Conservation (phyloP, 1,140 invertebrate genomes). For the Venturia canescens region DNA sequence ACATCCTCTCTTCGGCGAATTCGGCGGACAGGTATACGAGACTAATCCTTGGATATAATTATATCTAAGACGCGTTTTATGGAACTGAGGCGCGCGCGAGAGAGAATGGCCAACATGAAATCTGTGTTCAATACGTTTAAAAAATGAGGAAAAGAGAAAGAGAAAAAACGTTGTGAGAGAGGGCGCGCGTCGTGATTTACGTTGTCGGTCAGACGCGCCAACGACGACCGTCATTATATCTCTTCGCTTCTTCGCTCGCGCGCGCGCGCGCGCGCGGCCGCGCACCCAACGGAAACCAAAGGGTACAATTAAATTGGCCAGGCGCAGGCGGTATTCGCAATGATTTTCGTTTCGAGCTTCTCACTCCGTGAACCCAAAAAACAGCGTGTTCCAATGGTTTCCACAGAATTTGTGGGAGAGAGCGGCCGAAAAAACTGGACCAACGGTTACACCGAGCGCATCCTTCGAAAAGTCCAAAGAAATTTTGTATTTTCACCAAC, state of each 20-base stretch:
- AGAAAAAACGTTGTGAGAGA: not conserved
- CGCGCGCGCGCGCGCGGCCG: too few species aligned
- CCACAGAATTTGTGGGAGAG: not conserved
- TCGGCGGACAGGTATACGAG: conserved; percentile 4
- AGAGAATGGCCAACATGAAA: not conserved
- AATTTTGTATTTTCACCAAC: too few species aligned
- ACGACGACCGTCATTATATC: conserved; percentile 29
- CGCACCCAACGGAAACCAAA: conserved; percentile 8
- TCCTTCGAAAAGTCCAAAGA: too few species aligned
- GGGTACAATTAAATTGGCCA: conserved; percentile 26
- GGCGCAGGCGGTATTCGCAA: not conserved
- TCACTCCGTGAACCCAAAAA: conserved; percentile 42
- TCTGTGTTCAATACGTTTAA: conserved; percentile 19
- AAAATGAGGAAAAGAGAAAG: not conserved
- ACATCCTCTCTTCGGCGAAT: conserved; percentile 21
- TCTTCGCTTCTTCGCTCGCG: not conserved
- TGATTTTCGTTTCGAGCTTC: not conserved
- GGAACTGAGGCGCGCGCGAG: not conserved
- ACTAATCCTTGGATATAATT: conserved; percentile 1
- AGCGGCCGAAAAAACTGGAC: not conserved
- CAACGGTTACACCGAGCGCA: too few species aligned
- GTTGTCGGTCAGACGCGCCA: not conserved
- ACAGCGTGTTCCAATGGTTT: too few species aligned
- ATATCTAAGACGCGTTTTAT: conserved; percentile 30
- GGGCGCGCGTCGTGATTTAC: conserved; percentile 26